Percentiles rank a stretch among this genome's conserved stretches.
Evolutionary conservation across 1,140 invertebrate genomes (phyloP).

Genomic region (Dendroctonus valens): DNA sequence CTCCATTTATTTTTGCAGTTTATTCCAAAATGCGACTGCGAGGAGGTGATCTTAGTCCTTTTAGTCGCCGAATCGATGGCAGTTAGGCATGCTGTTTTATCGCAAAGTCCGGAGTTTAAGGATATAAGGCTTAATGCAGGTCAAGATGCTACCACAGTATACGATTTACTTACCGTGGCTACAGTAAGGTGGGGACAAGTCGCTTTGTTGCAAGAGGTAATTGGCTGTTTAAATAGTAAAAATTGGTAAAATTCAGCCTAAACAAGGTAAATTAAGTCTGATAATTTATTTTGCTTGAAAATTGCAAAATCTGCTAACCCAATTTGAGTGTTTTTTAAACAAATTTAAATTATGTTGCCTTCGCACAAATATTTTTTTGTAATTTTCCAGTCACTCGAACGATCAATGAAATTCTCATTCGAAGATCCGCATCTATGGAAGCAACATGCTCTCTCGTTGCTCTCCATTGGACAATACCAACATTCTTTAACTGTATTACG

Average conservation of each 20-base stretch:
- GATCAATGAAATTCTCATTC: slow-evolving; percentile 95
- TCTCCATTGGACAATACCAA: slow-evolving; percentile 60
- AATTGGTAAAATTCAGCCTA: neutral
- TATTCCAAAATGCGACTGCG: slow-evolving; percentile 82
- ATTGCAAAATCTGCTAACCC: too few species aligned
- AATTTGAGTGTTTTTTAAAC: too few species aligned
- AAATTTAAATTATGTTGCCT: neutral
- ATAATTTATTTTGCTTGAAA: too few species aligned
- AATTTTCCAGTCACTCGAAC: slow-evolving; percentile 77
- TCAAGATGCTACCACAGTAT: slow-evolving; percentile 82
- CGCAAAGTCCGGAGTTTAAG: slow-evolving; percentile 88
- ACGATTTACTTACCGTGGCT: slow-evolving; percentile 84
- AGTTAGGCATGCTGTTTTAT: slow-evolving; percentile 88
- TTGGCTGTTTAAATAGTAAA: slow-evolving; percentile 9
- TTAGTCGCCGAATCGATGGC: slow-evolving; percentile 90
- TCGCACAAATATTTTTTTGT: neutral
- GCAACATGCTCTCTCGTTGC: slow-evolving; percentile 82
- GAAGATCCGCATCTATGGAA: slow-evolving; percentile 94
- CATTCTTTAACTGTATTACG: slow-evolving; percentile 72
- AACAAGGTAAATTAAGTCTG: too few species aligned
- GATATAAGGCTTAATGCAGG: slow-evolving; percentile 80
- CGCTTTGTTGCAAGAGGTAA: slow-evolving; percentile 69
- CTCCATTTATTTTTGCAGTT: slow-evolving; percentile 58
- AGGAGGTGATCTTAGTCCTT: slow-evolving; percentile 88
- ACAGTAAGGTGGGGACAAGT: slow-evolving; percentile 81